These are phyloP conservation scores for Protophormia terraenovae DNA, from an alignment of 2,888 invertebrate genomes.

Conservation along the genomic window DNA sequence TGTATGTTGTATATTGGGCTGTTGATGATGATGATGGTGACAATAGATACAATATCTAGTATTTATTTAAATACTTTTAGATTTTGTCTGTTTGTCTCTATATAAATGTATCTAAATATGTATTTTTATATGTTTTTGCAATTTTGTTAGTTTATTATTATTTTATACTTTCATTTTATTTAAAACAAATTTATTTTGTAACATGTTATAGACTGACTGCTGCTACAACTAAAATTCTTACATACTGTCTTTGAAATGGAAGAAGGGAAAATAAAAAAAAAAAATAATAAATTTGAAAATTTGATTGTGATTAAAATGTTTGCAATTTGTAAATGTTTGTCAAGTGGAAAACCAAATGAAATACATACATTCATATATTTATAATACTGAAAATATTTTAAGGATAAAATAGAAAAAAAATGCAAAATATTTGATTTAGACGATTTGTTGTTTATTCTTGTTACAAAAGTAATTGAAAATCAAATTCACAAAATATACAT, in stretches of 20 bases:
- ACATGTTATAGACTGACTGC: constrained; percentile 54
- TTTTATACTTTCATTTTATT: constrained; percentile 59
- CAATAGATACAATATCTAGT: constrained; percentile 45
- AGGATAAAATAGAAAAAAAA: no score
- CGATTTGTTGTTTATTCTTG: constrained; percentile 38
- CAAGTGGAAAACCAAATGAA: constrained; percentile 69
- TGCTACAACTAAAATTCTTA: not conserved
- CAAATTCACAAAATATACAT: not conserved
- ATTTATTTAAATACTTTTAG: constrained; percentile 11
- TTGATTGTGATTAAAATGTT: constrained; percentile 74
- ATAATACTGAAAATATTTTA: no score
- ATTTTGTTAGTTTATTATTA: constrained; percentile 50
- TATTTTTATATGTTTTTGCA: not conserved
- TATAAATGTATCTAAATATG: not conserved
- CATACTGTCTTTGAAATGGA: not conserved
- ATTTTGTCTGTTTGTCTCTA: no score
- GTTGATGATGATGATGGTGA: constrained; percentile 19
- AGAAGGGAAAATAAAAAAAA: not conserved
- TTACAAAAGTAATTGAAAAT: constrained; percentile 47
- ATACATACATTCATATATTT: constrained; percentile 10
- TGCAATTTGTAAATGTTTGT: constrained; percentile 77
- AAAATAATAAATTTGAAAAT: constrained; percentile 36
- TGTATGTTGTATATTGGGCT: not conserved
- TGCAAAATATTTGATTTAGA: not conserved
- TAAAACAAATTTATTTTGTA: constrained; percentile 57